These are phyloP conservation scores for Perizoma flavofasciatum DNA, from an alignment of 2,888 invertebrate species.

Conservation along the genomic window DNA sequence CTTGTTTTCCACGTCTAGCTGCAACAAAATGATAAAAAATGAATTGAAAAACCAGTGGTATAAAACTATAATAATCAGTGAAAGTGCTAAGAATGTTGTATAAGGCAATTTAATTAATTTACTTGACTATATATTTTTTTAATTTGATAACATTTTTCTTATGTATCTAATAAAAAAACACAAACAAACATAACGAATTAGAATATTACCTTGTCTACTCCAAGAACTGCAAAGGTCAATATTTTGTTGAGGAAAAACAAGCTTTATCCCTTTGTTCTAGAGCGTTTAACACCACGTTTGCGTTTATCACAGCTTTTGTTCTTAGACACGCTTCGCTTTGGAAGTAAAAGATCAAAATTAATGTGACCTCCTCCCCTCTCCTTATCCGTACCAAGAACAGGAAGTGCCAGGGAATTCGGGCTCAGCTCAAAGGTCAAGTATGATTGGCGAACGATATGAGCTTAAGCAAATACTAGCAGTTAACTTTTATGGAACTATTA, in stretches of 20 bases:
- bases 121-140: no score
- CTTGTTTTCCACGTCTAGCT: no score
- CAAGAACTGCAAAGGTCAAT: constrained; percentile 53
- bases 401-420: constrained; percentile 39
- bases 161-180: no score
- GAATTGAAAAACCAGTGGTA: no score
- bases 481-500: constrained; percentile 75
- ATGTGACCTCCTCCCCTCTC: constrained; percentile 52
- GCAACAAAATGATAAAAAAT: no score
- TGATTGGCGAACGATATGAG: constrained; percentile 52
- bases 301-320: constrained; percentile 61
- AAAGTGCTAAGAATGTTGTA: no score
- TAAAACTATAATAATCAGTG: no score
- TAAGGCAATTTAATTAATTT: no score
- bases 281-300: constrained; percentile 42
- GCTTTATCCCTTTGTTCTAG: constrained; percentile 48
- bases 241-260: constrained; percentile 43
- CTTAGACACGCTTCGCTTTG: constrained; percentile 62
- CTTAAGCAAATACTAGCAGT: constrained; percentile 73
- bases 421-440: constrained; percentile 44
- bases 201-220: constrained; percentile 40
- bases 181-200: constrained; percentile 8
- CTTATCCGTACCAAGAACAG: constrained; percentile 38
- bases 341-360: constrained; percentile 63
- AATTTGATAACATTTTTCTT: no score